Conservation (phyloP, 1,140 invertebrate genomes). For the Lycorma delicatula region DNA sequence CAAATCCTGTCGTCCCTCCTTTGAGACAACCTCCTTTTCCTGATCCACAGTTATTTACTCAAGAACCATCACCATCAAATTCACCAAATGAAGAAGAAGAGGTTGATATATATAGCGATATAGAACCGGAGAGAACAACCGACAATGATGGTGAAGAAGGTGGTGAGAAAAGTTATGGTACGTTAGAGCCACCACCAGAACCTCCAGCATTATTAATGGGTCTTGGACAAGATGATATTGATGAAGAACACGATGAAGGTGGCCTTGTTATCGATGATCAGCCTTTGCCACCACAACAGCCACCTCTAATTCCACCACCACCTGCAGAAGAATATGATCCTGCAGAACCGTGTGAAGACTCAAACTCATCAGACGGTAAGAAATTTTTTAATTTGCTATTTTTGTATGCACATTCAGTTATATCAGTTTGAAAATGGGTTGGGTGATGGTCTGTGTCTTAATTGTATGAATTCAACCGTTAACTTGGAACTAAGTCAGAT, state of each 20-base stretch:
- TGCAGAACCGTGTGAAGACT: not conserved
- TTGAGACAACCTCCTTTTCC: not conserved
- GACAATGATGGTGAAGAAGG: constrained; percentile 18
- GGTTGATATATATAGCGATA: constrained; percentile 47
- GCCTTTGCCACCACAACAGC: too few relatives aligned
- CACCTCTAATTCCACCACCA: constrained; percentile 16
- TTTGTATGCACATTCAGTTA: too few relatives aligned
- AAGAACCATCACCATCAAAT: constrained; percentile 2
- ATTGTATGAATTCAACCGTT: too few relatives aligned
- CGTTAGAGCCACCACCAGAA: constrained; percentile 41
- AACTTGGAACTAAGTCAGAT: too few relatives aligned
- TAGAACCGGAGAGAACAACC: constrained; percentile 39
- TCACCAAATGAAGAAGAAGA: constrained; percentile 34
- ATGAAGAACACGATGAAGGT: constrained; percentile 51
- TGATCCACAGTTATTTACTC: not conserved
- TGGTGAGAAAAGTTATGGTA: constrained; percentile 19
- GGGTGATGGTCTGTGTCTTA: too few relatives aligned
- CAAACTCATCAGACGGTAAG: not conserved
- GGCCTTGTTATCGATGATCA: constrained; percentile 50
- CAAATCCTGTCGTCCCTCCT: constrained; percentile 5
- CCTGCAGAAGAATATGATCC: constrained; percentile 44
- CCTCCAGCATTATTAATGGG: constrained; percentile 44
- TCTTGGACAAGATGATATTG: constrained; percentile 27
- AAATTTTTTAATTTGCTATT: too few relatives aligned
- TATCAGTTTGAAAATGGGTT: too few relatives aligned